Conservation (phyloP, 2,797 vertebrate genomes). For the Aldrovandia affinis region DNA sequence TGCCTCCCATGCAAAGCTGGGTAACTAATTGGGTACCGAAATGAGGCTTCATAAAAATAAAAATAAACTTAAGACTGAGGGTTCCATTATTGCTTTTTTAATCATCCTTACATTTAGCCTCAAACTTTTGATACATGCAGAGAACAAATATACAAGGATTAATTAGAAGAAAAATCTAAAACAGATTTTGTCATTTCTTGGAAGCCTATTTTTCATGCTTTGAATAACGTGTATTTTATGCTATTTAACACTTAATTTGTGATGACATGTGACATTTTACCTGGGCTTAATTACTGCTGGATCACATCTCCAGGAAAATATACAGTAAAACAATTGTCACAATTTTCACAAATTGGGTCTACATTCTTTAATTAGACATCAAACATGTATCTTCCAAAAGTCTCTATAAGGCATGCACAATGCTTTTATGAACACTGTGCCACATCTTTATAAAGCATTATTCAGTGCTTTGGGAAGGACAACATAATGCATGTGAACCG, state of each 20-base stretch:
- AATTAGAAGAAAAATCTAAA: neutral
- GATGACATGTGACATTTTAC: neutral
- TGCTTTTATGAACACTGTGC: neutral
- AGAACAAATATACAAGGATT: neutral
- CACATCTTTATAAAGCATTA: neutral
- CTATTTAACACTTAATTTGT: neutral
- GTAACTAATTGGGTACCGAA: neutral
- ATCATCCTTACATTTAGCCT: neutral
- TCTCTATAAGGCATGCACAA: neutral
- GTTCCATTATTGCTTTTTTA: neutral
- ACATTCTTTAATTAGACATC: neutral
- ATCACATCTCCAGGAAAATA: neutral
- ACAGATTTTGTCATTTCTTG: neutral
- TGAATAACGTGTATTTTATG: neutral
- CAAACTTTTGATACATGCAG: neutral
- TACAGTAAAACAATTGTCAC: neutral
- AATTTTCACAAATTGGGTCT: neutral
- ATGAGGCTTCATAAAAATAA: slow-evolving; percentile 8
- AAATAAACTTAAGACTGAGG: neutral
- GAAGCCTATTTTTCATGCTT: neutral
- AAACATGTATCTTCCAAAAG: neutral
- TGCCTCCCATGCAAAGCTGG: slow-evolving; percentile 17
- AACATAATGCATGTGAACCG: too few species aligned
- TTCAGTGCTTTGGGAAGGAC: neutral
- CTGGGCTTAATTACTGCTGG: neutral